phyloP scores from a whole-genome alignment of 1,140 invertebrate species.

The Diploscapter pachys region DNA sequence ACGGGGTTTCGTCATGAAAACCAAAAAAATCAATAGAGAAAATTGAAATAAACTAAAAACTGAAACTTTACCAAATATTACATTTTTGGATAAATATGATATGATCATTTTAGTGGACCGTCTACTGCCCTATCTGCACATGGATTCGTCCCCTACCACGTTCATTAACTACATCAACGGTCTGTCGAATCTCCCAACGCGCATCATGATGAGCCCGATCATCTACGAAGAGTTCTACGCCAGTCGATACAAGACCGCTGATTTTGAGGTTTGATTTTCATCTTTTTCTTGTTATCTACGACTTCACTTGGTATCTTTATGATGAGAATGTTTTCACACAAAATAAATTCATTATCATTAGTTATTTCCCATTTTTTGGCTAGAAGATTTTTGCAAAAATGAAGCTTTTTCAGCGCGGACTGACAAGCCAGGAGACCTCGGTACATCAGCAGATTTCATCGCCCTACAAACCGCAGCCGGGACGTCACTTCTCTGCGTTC shows the following conservation, averaged over 20 bases:
- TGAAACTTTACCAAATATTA: neutral
- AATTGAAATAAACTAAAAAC: no score
- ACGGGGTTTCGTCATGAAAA: no score
- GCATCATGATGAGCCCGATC: conserved; percentile 24
- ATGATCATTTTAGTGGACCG: conserved; percentile 5
- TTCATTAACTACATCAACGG: conserved; percentile 26
- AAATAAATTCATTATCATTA: neutral
- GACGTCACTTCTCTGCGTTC: no score
- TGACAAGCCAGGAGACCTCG: no score
- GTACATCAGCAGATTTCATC: no score
- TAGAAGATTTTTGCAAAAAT: neutral
- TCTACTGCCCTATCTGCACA: conserved; percentile 15
- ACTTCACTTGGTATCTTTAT: conserved; percentile 1
- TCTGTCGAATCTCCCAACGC: conserved; percentile 22
- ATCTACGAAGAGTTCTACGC: conserved; percentile 28
- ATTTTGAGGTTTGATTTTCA: neutral
- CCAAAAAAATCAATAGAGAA: no score
- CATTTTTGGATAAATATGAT: neutral
- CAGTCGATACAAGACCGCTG: neutral
- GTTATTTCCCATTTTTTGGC: neutral
- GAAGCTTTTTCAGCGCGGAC: no score
- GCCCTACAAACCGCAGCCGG: no score
- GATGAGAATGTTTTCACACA: neutral
- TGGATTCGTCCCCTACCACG: conserved; percentile 5
- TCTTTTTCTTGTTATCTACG: conserved; percentile 8